phyloP scores from a whole-genome alignment of 2,113 vertebrate species.

The Thunnus maccoyii region DNA sequence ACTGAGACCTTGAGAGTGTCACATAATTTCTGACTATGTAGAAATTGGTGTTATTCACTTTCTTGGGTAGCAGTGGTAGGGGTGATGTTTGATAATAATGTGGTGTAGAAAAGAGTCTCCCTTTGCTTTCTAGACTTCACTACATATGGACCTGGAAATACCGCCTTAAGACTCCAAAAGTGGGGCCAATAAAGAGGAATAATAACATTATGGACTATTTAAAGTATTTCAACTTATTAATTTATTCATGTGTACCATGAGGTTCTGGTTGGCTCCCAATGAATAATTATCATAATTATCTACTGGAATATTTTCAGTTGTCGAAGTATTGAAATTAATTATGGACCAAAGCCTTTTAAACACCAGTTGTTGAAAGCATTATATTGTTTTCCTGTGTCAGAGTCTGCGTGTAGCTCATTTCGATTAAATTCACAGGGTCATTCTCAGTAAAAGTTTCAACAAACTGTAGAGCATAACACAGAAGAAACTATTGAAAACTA shows the following conservation, averaged over 20 bases:
- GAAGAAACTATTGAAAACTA: not conserved
- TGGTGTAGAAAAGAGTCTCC: not conserved
- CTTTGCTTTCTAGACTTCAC: not conserved
- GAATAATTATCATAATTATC: slow-evolving; percentile 5
- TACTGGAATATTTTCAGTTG: not conserved
- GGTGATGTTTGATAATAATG: slow-evolving; percentile 9
- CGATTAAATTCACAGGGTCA: too few species aligned
- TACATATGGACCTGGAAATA: not conserved
- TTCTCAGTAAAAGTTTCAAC: too few species aligned
- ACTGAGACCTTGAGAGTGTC: slow-evolving; percentile 16
- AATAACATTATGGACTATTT: not conserved
- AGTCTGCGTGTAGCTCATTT: too few species aligned
- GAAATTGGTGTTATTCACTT: slow-evolving; percentile 1
- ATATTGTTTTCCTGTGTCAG: too few species aligned
- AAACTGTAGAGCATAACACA: not conserved
- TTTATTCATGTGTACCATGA: not conserved
- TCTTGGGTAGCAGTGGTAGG: not conserved
- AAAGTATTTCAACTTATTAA: not conserved
- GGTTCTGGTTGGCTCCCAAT: not conserved
- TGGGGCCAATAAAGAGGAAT: not conserved
- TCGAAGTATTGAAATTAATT: slow-evolving; percentile 4
- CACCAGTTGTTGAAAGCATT: not conserved
- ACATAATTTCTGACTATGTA: not conserved
- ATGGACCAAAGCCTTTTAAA: not conserved
- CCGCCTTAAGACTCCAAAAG: not conserved